These are phyloP conservation scores for Tetraodon nigroviridis DNA, from an alignment of 2,113 vertebrate species.

Conservation along the genomic window DNA sequence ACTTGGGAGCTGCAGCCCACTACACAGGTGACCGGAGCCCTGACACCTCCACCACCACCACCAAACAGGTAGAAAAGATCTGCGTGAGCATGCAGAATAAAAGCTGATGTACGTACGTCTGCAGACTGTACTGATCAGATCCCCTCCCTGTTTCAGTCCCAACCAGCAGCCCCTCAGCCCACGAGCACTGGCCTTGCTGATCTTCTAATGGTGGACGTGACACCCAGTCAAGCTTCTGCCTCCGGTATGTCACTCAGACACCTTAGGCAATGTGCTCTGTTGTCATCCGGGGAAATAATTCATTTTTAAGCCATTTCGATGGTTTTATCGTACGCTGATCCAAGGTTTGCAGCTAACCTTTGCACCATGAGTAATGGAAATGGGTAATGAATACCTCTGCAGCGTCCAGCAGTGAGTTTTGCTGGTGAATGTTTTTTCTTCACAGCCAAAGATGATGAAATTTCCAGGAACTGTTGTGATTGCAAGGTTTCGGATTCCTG, in stretches of 20 bases:
- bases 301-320: not conserved
- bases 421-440: too few relatives aligned
- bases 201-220: slow-evolving; percentile 82
- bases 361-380: not conserved
- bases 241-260: slow-evolving; percentile 68
- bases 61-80: slow-evolving; percentile 74
- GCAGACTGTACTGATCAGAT: not conserved
- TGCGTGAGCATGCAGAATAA: not conserved
- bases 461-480: too few relatives aligned
- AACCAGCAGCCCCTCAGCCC: slow-evolving; percentile 71
- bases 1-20: slow-evolving; percentile 91
- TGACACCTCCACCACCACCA: slow-evolving; percentile 63
- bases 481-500: not conserved
- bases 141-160: slow-evolving; percentile 37
- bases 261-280: not conserved
- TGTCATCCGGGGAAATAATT: not conserved
- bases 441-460: too few relatives aligned
- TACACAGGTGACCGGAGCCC: slow-evolving; percentile 88
- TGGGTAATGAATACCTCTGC: too few relatives aligned
- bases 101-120: not conserved
- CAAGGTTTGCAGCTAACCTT: not conserved
- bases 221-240: slow-evolving; percentile 60
- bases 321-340: not conserved
- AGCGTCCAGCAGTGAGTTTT: too few relatives aligned
- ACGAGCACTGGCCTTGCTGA: slow-evolving; percentile 80